Evolutionary conservation across 2,113 vertebrate species (phyloP).

Genomic region (Hippoglossus stenolepis): DNA sequence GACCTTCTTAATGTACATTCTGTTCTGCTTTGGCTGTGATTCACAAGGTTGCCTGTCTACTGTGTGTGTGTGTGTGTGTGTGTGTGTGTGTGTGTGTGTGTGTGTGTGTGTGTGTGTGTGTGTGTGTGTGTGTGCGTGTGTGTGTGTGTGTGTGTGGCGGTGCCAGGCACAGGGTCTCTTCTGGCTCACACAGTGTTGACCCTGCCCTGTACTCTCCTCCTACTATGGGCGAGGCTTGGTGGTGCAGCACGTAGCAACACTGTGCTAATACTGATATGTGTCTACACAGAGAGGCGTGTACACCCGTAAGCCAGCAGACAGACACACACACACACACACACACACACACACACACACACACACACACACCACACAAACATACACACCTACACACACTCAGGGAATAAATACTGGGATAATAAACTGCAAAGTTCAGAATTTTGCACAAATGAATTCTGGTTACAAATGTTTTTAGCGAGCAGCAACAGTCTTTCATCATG

Average conservation of each 20-base stretch:
- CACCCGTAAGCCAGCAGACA: constrained; percentile 43
- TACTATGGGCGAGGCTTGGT: constrained; percentile 73
- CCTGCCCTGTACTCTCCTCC: constrained; percentile 80
- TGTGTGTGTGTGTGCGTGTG: constrained; percentile 61
- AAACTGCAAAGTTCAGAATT: constrained; percentile 23
- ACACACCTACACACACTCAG: constrained; percentile 15
- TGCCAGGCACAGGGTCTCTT: constrained; percentile 83
- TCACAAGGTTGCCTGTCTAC: constrained; percentile 73
- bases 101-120: constrained; percentile 64
- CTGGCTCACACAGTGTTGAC: constrained; percentile 78
- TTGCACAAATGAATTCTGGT: background rate
- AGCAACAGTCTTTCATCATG: background rate
- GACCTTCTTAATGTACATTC: constrained; percentile 78
- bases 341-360: too few species aligned
- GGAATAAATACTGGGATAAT: constrained; percentile 22
- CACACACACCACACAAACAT: background rate
- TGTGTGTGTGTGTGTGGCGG: constrained; percentile 72
- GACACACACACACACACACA: constrained; percentile 12
- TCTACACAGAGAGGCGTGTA: constrained; percentile 42
- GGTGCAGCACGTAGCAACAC: constrained; percentile 60
- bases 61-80: constrained; percentile 32
- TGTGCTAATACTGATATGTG: constrained; percentile 67
- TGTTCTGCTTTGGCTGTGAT: constrained; percentile 78
- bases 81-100: constrained; percentile 35
- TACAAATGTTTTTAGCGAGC: background rate